Conservation (phyloP, 2,888 invertebrate genomes). For the Andrena minutula region DNA sequence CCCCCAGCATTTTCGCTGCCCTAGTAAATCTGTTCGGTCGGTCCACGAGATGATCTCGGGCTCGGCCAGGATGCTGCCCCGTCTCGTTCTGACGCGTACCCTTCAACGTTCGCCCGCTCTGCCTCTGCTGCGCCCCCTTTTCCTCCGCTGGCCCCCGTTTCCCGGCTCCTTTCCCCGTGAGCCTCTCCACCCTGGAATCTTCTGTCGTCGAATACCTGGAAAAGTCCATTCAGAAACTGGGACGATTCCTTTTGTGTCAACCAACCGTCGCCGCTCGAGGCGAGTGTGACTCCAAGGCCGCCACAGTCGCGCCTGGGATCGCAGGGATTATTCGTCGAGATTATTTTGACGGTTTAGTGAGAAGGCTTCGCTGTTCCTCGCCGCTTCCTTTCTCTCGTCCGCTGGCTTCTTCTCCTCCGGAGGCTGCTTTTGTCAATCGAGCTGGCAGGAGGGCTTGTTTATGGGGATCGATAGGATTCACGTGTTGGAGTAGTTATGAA, state of each 20-base stretch:
- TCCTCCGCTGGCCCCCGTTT: neutral
- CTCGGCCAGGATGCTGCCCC: conserved; percentile 66
- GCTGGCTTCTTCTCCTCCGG: neutral
- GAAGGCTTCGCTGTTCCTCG: conserved; percentile 19
- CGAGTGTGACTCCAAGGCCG: conserved; percentile 42
- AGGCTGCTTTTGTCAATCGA: neutral
- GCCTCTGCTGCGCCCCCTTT: conserved; percentile 56
- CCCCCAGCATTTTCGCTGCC: conserved; percentile 63
- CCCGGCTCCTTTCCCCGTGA: conserved; percentile 10
- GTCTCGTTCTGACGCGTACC: conserved; percentile 72
- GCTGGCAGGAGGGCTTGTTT: neutral
- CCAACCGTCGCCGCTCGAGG: conserved; percentile 57
- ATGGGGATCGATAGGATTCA: neutral
- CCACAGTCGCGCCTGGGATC: conserved; percentile 28
- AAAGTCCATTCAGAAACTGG: conserved; percentile 76
- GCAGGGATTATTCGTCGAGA: conserved; percentile 44
- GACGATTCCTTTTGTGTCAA: conserved; percentile 68
- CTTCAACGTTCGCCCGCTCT: conserved; percentile 22
- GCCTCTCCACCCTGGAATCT: conserved; percentile 40
- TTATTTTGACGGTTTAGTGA: conserved; percentile 42
- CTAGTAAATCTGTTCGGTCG: conserved; percentile 77
- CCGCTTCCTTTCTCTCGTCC: neutral
- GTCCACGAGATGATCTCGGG: conserved; percentile 69
- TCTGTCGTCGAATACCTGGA: conserved; percentile 70
- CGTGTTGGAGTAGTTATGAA: neutral